Conservation (phyloP, 2,113 vertebrate species). For the rabbit (Oryctolagus cuniculus) region mOryCun1.1 NC_091433.1:12677501-12678000, state of each 20-base stretch:
- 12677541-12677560: background rate
- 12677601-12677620: background rate
- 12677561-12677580: constrained; percentile 38
- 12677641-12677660: constrained; percentile 21
- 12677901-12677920: too few relatives aligned
- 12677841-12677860: background rate
- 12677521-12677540: background rate
- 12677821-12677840: background rate
- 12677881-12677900: too few relatives aligned
- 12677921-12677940: too few relatives aligned
- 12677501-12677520: constrained; percentile 3
- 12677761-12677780: background rate
- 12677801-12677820: background rate
- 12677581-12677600: constrained; percentile 18
- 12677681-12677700: background rate
- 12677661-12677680: background rate
- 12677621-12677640: background rate
- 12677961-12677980: too few relatives aligned
- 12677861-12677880: background rate
- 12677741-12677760: background rate
- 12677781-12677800: background rate
- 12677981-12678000: too few relatives aligned
- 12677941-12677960: too few relatives aligned
- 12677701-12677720: background rate
- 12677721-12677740: background rate